Evolutionary conservation across 2,888 invertebrate genomes (phyloP).

Genomic region (Platyscelio sp.): DNA sequence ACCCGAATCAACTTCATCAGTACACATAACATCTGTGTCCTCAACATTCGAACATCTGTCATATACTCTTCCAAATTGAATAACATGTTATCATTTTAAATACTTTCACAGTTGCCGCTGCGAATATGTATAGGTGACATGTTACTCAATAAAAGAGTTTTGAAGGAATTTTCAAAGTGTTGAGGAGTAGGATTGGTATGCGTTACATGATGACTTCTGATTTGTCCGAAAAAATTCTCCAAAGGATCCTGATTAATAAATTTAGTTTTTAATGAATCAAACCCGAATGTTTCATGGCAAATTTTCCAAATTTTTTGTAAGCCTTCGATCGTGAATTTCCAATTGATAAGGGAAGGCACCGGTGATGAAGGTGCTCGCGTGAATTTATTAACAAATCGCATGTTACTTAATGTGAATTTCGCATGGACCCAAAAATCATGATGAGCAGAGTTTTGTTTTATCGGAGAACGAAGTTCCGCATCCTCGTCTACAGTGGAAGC

Average conservation of each 20-base stretch:
- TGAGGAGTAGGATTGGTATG: background rate
- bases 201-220: background rate
- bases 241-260: constrained; percentile 18
- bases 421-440: constrained; percentile 19
- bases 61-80: background rate
- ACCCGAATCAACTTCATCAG: background rate
- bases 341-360: background rate
- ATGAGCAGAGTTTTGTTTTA: background rate
- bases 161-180: constrained; percentile 22
- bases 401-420: background rate
- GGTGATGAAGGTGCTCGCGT: background rate
- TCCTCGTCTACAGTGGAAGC: background rate
- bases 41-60: background rate
- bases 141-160: background rate
- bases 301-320: constrained; percentile 22
- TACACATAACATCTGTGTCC: background rate
- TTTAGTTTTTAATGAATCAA: background rate
- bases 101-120: background rate
- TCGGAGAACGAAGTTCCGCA: constrained; percentile 10
- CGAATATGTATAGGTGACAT: background rate
- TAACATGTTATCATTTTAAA: background rate
- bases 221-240: constrained; percentile 33
- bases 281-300: background rate
- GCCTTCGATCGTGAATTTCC: constrained; percentile 25
- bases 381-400: background rate